Percentiles rank a stretch among this genome's conserved stretches.
Evolutionary conservation across 2,888 invertebrate genomes (phyloP).

Genomic region (Oscheius sp.): DNA sequence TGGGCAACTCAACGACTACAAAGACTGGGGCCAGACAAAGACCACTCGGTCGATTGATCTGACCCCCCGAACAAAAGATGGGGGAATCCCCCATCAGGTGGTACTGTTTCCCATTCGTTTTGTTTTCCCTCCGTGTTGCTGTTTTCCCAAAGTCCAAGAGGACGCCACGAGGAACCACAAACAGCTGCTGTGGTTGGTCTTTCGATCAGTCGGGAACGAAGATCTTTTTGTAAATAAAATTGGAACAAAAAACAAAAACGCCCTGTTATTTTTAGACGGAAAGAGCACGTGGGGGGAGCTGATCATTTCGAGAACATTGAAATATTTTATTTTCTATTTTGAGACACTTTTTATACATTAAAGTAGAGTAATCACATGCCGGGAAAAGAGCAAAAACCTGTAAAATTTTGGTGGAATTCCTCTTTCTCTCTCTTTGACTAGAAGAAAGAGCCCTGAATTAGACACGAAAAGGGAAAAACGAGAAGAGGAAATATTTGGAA

Average conservation of each 20-base stretch:
- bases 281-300: neutral
- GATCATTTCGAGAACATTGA: neutral
- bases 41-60: too few relatives aligned
- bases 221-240: too few relatives aligned
- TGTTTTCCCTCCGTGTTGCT: too few relatives aligned
- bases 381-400: constrained; percentile 9
- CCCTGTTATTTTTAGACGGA: neutral
- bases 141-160: too few relatives aligned
- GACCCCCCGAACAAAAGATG: too few relatives aligned
- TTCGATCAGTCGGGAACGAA: too few relatives aligned
- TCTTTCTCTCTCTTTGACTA: neutral
- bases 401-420: neutral
- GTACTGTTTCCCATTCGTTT: too few relatives aligned
- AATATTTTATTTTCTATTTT: neutral
- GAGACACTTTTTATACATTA: constrained; percentile 1
- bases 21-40: too few relatives aligned
- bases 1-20: too few relatives aligned
- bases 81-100: too few relatives aligned
- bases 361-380: constrained; percentile 9
- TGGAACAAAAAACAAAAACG: neutral
- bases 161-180: too few relatives aligned
- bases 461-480: neutral
- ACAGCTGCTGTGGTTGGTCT: too few relatives aligned
- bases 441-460: neutral
- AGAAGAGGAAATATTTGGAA: neutral